Conservation (phyloP, 2,888 invertebrate species). For the Thymelicus acteon region DNA sequence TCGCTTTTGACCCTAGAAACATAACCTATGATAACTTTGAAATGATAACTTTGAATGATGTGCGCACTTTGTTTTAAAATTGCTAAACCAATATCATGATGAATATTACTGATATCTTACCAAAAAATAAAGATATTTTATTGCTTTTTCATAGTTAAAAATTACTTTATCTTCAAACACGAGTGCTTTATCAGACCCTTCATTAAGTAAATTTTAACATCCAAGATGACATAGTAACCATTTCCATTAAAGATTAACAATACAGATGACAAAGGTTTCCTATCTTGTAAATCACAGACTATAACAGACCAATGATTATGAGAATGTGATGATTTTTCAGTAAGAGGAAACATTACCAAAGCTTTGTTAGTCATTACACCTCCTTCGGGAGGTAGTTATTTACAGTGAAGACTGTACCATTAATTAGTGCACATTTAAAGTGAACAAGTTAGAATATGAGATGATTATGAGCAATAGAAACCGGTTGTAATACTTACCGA, state of each 20-base stretch:
- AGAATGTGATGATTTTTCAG: not conserved
- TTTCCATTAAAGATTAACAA: constrained; percentile 22
- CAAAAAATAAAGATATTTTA: too few species aligned
- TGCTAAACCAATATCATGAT: too few species aligned
- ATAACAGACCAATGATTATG: constrained; percentile 1
- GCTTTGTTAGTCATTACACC: constrained; percentile 38
- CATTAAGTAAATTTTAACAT: not conserved
- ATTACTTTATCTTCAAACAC: too few species aligned
- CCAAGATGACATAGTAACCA: constrained; percentile 8
- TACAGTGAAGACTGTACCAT: constrained; percentile 13
- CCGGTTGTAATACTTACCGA: constrained; percentile 61
- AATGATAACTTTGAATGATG: too few species aligned
- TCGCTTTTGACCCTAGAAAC: too few species aligned
- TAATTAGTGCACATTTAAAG: constrained; percentile 18
- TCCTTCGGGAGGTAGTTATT: constrained; percentile 9
- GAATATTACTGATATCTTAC: too few species aligned
- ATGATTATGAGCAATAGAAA: not conserved
- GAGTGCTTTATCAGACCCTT: too few species aligned
- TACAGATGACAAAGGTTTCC: constrained; percentile 10
- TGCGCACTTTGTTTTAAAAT: too few species aligned
- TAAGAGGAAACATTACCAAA: constrained; percentile 44
- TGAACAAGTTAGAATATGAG: not conserved
- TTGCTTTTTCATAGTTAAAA: too few species aligned
- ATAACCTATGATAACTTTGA: too few species aligned
- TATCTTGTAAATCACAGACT: constrained; percentile 16